These are phyloP conservation scores for Hormiphora californensis DNA, from an alignment of 37 sponge, comb jelly and placozoan genomes.

Conservation along the genomic window DNA sequence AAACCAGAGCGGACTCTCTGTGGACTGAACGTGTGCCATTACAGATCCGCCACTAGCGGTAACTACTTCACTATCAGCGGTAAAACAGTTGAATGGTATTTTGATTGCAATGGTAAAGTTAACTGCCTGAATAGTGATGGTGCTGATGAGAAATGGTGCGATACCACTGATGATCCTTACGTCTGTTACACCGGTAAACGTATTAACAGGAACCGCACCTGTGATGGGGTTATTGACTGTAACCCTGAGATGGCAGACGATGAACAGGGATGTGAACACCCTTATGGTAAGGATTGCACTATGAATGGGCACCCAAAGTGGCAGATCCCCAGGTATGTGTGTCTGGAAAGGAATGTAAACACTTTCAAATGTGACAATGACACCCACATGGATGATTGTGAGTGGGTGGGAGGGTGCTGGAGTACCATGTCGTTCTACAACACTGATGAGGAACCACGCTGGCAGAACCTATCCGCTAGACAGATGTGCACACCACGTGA, in stretches of 20 bases:
- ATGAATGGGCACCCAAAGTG: background rate
- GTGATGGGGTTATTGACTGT: background rate
- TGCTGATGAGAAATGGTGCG: background rate
- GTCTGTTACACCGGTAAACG: background rate
- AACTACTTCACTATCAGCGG: background rate
- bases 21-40: background rate
- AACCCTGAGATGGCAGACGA: background rate
- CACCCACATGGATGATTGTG: too few species aligned
- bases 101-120: background rate
- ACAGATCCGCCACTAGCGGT: too few species aligned
- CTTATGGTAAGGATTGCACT: background rate
- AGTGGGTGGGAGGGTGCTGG: background rate
- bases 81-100: background rate
- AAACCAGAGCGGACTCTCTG: background rate
- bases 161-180: background rate
- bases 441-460: background rate
- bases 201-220: background rate
- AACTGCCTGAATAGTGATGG: background rate
- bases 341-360: background rate
- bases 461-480: background rate
- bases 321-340: background rate
- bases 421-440: background rate
- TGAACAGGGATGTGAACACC: background rate
- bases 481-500: slow-evolving; percentile 1
- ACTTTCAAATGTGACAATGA: background rate